Percentiles rank a stretch among this genome's conserved stretches.
Evolutionary conservation across 53 echinoderm and acorn worm species (phyloP).

Genomic region (Luidia sarsii): DNA sequence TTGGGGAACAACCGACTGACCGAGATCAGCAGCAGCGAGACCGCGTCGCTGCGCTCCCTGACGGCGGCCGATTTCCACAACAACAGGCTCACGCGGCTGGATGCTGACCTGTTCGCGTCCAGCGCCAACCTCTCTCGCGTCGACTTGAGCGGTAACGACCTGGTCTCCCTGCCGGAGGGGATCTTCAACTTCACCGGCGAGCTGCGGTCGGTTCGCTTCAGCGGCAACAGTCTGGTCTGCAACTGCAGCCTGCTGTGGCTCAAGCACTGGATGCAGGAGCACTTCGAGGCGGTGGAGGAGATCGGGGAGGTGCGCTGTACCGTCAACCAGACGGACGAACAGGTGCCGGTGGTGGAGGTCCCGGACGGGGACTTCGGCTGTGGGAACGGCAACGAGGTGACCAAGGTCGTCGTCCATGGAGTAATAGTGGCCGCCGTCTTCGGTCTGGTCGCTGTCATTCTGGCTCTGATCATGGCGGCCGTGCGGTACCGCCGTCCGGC

Average conservation of each 20-base stretch:
- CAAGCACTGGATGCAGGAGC: conserved; percentile 65
- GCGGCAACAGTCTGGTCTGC: conserved; percentile 63
- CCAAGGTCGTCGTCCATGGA: conserved; percentile 7
- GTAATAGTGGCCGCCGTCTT: conserved; percentile 12
- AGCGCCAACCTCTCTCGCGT: conserved; percentile 18
- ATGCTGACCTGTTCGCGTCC: conserved; percentile 21
- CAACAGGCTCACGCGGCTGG: conserved; percentile 31
- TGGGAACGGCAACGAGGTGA: conserved; percentile 26
- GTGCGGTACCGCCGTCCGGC: conserved; percentile 48
- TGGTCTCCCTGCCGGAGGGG: conserved; percentile 48
- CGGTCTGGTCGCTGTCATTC: conserved; percentile 7
- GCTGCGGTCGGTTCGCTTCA: conserved; percentile 34
- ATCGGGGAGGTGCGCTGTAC: conserved; percentile 47
- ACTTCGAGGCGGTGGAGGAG: conserved; percentile 33
- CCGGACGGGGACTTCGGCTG: conserved; percentile 63
- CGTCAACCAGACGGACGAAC: conserved; percentile 17
- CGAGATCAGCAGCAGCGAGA: conserved; percentile 7
- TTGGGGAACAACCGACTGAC: conserved; percentile 39
- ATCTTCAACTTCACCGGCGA: conserved; percentile 44
- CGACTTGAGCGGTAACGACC: conserved; percentile 50
- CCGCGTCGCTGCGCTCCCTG: conserved; percentile 11
- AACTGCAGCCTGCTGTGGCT: conserved; percentile 65
- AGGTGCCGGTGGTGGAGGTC: conserved; percentile 44
- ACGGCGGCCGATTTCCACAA: conserved; percentile 28
- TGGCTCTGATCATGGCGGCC: background rate